These are phyloP conservation scores for Junco hyemalis DNA, from an alignment of 2,113 vertebrate species.

Conservation along the genomic window DNA sequence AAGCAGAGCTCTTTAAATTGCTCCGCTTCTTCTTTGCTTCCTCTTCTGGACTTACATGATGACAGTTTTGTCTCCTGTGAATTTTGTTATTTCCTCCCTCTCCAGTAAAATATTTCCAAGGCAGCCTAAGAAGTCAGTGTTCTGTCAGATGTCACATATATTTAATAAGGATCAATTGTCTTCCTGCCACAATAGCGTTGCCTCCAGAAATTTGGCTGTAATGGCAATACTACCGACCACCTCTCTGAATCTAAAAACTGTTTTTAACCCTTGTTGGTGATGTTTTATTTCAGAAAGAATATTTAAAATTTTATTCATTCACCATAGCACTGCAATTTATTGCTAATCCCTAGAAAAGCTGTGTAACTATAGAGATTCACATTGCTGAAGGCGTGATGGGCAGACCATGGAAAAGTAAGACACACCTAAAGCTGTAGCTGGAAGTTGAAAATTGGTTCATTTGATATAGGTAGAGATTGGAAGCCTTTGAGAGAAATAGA, in stretches of 20 bases:
- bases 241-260: not conserved
- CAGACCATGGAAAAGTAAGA: not conserved
- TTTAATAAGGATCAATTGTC: not conserved
- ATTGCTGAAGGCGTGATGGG: rapidly evolving
- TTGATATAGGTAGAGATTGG: not conserved
- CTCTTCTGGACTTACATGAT: not conserved
- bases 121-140: not conserved
- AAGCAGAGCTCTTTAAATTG: not conserved
- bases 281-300: not conserved
- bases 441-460: not conserved
- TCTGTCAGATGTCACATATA: not conserved
- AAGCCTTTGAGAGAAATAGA: not conserved
- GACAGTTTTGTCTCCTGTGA: not conserved
- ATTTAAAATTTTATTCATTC: not conserved
- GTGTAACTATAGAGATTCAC: not conserved
- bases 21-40: not conserved
- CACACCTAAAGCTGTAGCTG: not conserved
- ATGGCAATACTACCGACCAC: rapidly evolving
- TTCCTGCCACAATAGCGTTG: not conserved
- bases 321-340: not conserved
- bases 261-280: not conserved
- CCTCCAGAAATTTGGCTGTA: not conserved
- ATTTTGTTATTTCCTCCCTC: not conserved
- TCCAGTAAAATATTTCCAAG: not conserved
- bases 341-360: not conserved